phyloP scores from a whole-genome alignment of 2,888 invertebrate genomes.

The Formica aserva region DNA sequence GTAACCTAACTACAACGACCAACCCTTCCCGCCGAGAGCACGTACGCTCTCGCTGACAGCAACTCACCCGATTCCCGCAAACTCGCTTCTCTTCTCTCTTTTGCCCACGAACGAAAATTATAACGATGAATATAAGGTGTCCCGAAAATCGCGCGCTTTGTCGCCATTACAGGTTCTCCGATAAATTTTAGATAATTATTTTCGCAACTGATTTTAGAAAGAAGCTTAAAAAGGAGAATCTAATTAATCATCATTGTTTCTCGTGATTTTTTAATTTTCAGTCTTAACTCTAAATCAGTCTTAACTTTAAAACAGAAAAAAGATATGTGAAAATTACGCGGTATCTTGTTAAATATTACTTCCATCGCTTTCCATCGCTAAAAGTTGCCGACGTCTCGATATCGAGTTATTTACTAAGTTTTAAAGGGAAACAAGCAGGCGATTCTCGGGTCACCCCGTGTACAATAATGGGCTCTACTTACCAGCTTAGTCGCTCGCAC shows the following conservation, averaged over 20 bases:
- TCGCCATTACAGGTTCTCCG: no score
- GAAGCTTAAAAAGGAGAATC: not conserved
- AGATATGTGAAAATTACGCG: not conserved
- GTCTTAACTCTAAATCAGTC: not conserved
- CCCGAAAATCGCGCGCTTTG: slow-evolving; percentile 9
- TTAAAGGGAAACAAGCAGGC: not conserved
- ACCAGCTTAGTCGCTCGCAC: slow-evolving; percentile 52
- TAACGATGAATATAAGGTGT: slow-evolving; percentile 35
- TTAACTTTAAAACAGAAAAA: not conserved
- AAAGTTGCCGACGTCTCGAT: not conserved
- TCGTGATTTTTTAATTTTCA: not conserved
- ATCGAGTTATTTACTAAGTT: not conserved
- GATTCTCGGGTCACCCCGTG: slow-evolving; percentile 30
- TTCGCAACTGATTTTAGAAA: not conserved
- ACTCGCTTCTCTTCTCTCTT: not conserved
- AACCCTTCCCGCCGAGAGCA: slow-evolving; percentile 38
- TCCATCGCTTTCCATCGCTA: not conserved
- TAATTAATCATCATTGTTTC: not conserved
- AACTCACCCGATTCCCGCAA: slow-evolving; percentile 14
- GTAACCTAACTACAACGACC: slow-evolving; percentile 47
- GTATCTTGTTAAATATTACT: not conserved
- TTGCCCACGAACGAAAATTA: slow-evolving; percentile 39
- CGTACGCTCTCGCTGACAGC: slow-evolving; percentile 42
- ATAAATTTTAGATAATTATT: not conserved
- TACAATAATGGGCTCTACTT: slow-evolving; percentile 61